Base-by-base conservation (phyloP, 1,140 invertebrate genomes). In the Anoplophora glabripennis region DNA sequence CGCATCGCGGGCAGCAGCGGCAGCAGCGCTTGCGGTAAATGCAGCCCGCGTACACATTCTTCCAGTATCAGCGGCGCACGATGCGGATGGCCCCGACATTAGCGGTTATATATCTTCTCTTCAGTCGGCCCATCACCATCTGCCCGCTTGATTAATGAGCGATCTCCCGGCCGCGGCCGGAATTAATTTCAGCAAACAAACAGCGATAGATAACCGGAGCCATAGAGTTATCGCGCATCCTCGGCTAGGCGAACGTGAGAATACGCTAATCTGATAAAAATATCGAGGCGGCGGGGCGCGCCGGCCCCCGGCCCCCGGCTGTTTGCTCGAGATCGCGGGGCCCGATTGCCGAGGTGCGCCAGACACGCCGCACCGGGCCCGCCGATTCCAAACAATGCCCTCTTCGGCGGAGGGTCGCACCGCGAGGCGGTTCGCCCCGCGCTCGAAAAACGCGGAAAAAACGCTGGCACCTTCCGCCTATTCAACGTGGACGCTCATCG, bases 261-360 rank as follows among this genome's bases (percentile, higher is more conserved):
- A 68, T 69, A 67, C 69, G 69, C 66, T 58, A 71, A 71, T 71
- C 69, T 71, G 69, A 71, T 71, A 71, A 69, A 71, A 69, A 71
- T 67, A 68, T 67, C 64, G 64, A 69, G 69, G 60, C 57, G 61
- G 54, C 57, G 53, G 38, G 55, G 59, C 65, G 52, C 53, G 53
- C 55, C 55, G 38, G 45, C 45, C 45, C 54, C 61, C 64, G 49
- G 47, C 65, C 57, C 59, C 45, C 53, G 61, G 54, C 63, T 65
- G 59, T 66, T 65, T 65, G 68, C 67, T 67, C 54, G 49, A 42
- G 52, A 54, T 54, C 40, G 57, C 45, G 53, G n/a, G n/a, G 42
- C 36, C 47, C 38, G 58, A 67, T 65, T 61, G 38, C 35, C 36
- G 54, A 69, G 68, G 68, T 69, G 68, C 63, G 68, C 63, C 68